phyloP scores from a whole-genome alignment of 2,888 invertebrate species.

The Drosophila glabriapex region DNA sequence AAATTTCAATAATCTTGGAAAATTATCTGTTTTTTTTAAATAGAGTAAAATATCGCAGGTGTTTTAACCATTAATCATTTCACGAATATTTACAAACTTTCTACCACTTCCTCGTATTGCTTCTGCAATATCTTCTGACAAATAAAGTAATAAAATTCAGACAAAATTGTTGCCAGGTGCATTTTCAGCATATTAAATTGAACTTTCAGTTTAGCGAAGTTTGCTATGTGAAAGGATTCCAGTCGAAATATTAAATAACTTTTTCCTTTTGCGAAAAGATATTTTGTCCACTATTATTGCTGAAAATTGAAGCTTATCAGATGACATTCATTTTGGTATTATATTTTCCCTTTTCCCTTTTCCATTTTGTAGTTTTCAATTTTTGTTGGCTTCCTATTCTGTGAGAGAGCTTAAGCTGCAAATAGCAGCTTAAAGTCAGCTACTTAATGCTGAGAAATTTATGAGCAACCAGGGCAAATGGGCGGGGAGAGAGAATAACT shows the following conservation, averaged over 20 bases:
- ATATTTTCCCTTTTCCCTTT: constrained; percentile 1
- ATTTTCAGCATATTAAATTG: constrained; percentile 22
- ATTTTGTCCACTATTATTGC: constrained; percentile 10
- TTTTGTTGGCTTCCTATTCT: constrained; percentile 8
- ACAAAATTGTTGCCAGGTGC: neutral
- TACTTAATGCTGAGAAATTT: constrained; percentile 70
- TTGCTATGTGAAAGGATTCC: neutral
- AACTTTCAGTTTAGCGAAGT: constrained; percentile 10
- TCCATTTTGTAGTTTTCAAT: neutral
- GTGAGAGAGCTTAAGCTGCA: constrained; percentile 42
- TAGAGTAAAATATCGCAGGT: neutral
- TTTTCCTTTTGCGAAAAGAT: neutral
- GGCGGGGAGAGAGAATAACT: neutral
- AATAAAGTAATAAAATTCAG: neutral
- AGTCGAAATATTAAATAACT: neutral
- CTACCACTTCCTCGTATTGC: neutral
- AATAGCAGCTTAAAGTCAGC: constrained; percentile 66
- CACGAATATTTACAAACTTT: neutral
- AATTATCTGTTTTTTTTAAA: neutral
- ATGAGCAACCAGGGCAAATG: constrained; percentile 37
- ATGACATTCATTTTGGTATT: constrained; percentile 19
- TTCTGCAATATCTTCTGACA: neutral
- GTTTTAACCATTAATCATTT: neutral
- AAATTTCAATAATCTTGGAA: no score
- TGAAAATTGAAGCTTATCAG: constrained; percentile 22